These are phyloP conservation scores for Leptopilina boulardi DNA, from an alignment of 1,140 invertebrate species.

Conservation along the genomic window DNA sequence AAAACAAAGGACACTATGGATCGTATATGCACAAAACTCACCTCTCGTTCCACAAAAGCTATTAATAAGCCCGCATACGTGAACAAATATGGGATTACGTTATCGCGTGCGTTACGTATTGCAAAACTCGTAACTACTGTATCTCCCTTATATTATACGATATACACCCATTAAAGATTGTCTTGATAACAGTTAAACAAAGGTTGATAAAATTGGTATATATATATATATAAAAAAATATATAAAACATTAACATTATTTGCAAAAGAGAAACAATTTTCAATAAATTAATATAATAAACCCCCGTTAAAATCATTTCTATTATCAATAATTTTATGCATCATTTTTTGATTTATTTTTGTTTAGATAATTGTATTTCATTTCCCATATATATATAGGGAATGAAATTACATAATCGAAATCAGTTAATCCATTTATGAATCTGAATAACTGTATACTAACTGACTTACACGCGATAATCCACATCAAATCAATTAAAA, in stretches of 20 bases:
- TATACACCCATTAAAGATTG: not conserved
- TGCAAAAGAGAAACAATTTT: too few relatives aligned
- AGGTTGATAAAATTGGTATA: not conserved
- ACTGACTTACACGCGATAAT: too few relatives aligned
- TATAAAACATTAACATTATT: not conserved
- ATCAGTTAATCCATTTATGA: too few relatives aligned
- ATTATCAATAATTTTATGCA: too few relatives aligned
- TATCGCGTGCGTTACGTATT: conserved; percentile 15
- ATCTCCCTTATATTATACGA: not conserved
- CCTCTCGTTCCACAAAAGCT: conserved; percentile 29
- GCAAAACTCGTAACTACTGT: conserved; percentile 21
- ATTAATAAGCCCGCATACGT: conserved; percentile 30
- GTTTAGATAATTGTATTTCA: too few relatives aligned
- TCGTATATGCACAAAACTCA: conserved; percentile 18
- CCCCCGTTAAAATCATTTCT: too few relatives aligned
- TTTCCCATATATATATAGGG: too few relatives aligned
- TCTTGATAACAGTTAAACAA: not conserved
- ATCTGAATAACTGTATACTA: too few relatives aligned
- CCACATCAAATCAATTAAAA: too few relatives aligned
- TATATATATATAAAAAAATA: not conserved
- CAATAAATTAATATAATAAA: too few relatives aligned
- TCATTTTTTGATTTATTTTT: too few relatives aligned
- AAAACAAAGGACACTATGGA: conserved; percentile 27
- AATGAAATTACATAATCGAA: too few relatives aligned
- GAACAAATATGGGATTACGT: conserved; percentile 32